A percentile compares a stretch with the other conserved stretches of the same genome.
Conservation (phyloP, 2,113 vertebrate genomes). For the Podarcis raffonei region DNA sequence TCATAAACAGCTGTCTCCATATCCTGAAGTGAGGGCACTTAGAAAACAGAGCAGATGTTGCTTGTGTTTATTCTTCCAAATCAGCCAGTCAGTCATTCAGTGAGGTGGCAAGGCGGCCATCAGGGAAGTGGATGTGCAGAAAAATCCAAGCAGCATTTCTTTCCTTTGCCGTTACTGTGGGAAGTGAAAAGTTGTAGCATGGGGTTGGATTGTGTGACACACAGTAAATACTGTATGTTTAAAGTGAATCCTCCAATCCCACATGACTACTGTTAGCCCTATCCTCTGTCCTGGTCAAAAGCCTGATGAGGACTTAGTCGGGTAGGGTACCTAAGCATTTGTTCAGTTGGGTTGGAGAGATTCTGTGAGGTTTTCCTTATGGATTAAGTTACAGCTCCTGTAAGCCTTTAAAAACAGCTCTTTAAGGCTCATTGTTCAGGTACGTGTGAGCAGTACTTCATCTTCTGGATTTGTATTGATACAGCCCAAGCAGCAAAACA, state of each 20-base stretch:
- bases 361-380: not conserved
- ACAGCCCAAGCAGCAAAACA: not conserved
- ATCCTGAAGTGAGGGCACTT: conserved; percentile 55
- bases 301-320: not conserved
- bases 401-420: not conserved
- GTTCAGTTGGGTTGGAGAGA: not conserved
- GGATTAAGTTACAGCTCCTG: not conserved
- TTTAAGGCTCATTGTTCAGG: not conserved
- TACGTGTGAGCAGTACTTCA: not conserved
- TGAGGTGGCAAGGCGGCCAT: conserved; percentile 25
- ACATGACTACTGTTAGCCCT: not conserved
- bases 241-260: not conserved
- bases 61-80: conserved; percentile 38
- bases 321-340: not conserved
- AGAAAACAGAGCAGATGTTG: conserved; percentile 54
- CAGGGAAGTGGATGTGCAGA: conserved; percentile 10
- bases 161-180: not conserved
- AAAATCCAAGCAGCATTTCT: conserved; percentile 18
- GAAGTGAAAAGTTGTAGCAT: not conserved
- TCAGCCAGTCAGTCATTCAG: conserved; percentile 28
- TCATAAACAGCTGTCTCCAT: conserved; percentile 31
- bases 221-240: conserved; percentile 7
- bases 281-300: not conserved
- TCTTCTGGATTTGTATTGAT: not conserved
- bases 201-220: not conserved